Conservation (phyloP, 2,113 vertebrate species). For the Porphyrio hochstetteri region DNA sequence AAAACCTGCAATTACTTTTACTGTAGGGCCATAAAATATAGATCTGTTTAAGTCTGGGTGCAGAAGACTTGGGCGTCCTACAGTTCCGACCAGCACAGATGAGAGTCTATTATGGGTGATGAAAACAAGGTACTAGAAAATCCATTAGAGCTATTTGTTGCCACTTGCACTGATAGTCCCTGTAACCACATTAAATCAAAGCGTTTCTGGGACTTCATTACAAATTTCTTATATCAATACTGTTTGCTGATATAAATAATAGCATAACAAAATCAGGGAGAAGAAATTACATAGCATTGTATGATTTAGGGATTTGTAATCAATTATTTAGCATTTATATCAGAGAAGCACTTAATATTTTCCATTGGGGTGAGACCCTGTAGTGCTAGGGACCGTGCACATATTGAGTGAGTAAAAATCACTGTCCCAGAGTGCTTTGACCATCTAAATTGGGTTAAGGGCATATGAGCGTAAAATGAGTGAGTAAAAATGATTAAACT, state of each 20-base stretch:
- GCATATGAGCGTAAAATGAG: not conserved
- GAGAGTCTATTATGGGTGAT: conserved; percentile 66
- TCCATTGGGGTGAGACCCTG: not conserved
- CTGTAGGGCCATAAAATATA: conserved; percentile 72
- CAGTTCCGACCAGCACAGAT: conserved; percentile 65
- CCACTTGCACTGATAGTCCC: conserved; percentile 34
- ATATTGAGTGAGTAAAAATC: fast-evolving
- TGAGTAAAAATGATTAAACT: not conserved
- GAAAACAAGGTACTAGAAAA: conserved; percentile 74
- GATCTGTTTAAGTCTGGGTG: conserved; percentile 69
- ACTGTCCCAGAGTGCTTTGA: not conserved
- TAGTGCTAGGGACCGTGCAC: not conserved
- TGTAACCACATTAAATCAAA: conserved; percentile 44
- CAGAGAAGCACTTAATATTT: not conserved
- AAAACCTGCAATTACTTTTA: conserved; percentile 72
- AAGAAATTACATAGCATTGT: not conserved
- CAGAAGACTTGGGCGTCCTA: conserved; percentile 51
- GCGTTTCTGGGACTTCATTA: conserved; percentile 4
- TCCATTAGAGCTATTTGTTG: conserved; percentile 63
- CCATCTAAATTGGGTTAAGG: conserved; percentile 9
- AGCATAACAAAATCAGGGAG: conserved; percentile 7
- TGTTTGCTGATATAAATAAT: conserved; percentile 20
- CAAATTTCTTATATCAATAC: conserved; percentile 39
- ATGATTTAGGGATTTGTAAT: conserved; percentile 22
- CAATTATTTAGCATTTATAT: conserved; percentile 46